phyloP scores from a whole-genome alignment of 2,797 vertebrate genomes.

The Falco naumanni region DNA sequence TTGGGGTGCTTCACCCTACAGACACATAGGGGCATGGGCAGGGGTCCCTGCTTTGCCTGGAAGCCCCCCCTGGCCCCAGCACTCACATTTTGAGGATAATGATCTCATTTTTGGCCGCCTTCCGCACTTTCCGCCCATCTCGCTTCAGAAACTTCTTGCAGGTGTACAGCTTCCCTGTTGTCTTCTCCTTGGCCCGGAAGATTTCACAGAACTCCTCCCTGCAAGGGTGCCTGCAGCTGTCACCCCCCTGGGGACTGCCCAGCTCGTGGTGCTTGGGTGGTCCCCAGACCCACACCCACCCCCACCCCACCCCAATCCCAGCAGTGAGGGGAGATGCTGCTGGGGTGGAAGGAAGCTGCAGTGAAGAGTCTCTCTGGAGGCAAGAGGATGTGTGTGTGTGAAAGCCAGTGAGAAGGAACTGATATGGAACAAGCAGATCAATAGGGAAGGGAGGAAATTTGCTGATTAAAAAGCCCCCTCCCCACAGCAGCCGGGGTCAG shows the following conservation, averaged over 20 bases:
- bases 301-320: not conserved
- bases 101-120: slow-evolving; percentile 97
- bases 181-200: slow-evolving; percentile 96
- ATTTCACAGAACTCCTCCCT: slow-evolving; percentile 99
- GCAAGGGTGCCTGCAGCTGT: not conserved
- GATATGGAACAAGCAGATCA: not conserved
- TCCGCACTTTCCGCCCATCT: slow-evolving; percentile 95
- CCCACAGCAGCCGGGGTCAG: not conserved
- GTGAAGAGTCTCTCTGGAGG: not conserved
- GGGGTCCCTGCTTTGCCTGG: not conserved
- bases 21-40: not conserved
- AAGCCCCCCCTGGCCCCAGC: accelerated
- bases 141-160: slow-evolving; percentile 98
- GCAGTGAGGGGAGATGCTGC: not conserved
- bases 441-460: not conserved
- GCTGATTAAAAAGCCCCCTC: not conserved
- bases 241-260: not conserved
- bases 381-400: no score
- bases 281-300: not conserved
- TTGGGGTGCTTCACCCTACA: slow-evolving; percentile 97
- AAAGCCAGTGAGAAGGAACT: not conserved
- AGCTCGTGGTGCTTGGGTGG: not conserved
- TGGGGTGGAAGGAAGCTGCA: not conserved
- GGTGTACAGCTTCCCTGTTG: slow-evolving; percentile 92
- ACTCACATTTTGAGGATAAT: slow-evolving; percentile 97